Evolutionary conservation across 2,888 invertebrate genomes (phyloP), one percentile per base, ranked within the genome.

Genomic region (Watsonalla cultraria): DNA sequence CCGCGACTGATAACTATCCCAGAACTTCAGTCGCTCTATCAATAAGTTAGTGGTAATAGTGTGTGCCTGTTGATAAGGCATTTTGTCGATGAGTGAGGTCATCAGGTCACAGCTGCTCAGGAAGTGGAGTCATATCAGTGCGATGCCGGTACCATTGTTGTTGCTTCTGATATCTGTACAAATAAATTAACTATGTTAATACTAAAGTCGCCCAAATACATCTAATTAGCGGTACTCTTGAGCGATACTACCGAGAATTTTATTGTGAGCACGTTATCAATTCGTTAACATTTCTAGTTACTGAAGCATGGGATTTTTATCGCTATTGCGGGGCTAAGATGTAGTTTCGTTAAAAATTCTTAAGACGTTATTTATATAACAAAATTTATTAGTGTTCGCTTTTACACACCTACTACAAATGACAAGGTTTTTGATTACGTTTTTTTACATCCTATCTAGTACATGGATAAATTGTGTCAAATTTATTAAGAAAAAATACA

Each of bases 41-140:
- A 74, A 69, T 69, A 76, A 66, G 74, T 73, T 74, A 65, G 65
- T 74, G 70, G 72, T 66, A 73, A 65, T 72, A 68, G 64, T 73
- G 70, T 65, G 66, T 49, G 60, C 51, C 50, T 57, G 60, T 61
- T 75, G 89, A 88, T 90, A 89, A 83, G 75, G 75, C 88, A 89
- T 90, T 82, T 80, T 80, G 86, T 76, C 64, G 77, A 76, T 73
- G 75, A 60, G 63, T 60, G 76, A 74, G 80, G 79, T 80, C 79
- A 82, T 78, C 82, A 72, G 80, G 78, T 79, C 82, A 74, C 89
- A 89, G 87, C 82, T 90, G 90, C 79, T 80, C 90, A 88, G 90
- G 90, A 90, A 88, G 82, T 74, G 73, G 54, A 53, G 55, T 65
- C 68, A 72, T 76, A 86, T 82, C 77, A 64, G 64, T 61, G 57